Base-by-base conservation (phyloP, 2,113 vertebrate species). In the Campylorhamphus procurvoides region DNA sequence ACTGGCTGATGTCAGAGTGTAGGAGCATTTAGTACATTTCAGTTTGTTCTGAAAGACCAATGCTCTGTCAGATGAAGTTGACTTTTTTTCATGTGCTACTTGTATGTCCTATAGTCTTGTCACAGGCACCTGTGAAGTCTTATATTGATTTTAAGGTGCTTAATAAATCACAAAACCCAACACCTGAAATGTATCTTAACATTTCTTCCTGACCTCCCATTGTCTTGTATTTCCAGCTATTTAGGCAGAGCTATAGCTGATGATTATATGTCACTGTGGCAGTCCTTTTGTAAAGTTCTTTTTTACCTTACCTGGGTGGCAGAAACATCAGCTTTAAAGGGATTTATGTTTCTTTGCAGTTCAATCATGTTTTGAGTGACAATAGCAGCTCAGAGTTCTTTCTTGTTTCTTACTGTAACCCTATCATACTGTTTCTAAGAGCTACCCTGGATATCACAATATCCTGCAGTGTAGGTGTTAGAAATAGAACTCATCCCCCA, bases 11-110 rank as follows among this genome's bases (percentile, higher is more conserved):
- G 9, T 42, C 6, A 46, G 29, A 9, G 12, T 55, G 14, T 24
- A 12, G n/a, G 23, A 55, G 2, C 0, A 0, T 39, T 18, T 44
- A 66, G 8, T 25, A 1, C 66, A 8, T 29, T 64, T 3, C 0
- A 49, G 3, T 29, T 86, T 46, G 16, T 80, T 31, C 50, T 71
- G 40, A 49, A 86, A 62, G 13, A 55, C 10, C 4, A 24, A 5
- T 24, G 4, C 29, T 87, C 35, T 42, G 42, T 28, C 39, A 83
- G 64, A 58, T 24, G 1, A 72, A 63, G 11, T 23, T 75, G 20
- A 19, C 46, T 62, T 89, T 74, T 82, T 92, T 68, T 62, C 40
- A 39, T 84, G 37, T 49, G 63, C 4, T 63, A 23, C 14, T 78
- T 1, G 2, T 68, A 31, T 69, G 39, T 50, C 73, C 53, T 55